A percentile compares a stretch with the other conserved stretches of the same genome.
Evolutionary conservation across 2,797 vertebrate genomes (phyloP).

Genomic region (Mionectes olivaceus): DNA sequence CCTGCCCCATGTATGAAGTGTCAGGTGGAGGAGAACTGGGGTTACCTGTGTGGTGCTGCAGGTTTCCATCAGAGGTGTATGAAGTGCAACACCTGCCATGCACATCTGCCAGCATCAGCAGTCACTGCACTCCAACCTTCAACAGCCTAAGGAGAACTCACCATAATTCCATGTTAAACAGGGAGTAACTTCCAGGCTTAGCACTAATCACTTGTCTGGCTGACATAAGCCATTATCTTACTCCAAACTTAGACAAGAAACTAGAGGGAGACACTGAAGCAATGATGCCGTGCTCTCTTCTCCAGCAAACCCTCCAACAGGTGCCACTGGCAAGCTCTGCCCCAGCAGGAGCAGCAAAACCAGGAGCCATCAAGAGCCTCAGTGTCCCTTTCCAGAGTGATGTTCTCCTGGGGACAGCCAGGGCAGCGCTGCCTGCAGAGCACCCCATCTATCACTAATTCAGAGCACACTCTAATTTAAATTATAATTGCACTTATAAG

Average conservation of each 20-base stretch:
- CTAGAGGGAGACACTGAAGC: slow-evolving; percentile 40
- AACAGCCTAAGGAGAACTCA: neutral
- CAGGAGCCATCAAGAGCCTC: neutral
- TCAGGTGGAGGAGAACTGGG: neutral
- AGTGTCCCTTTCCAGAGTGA: neutral
- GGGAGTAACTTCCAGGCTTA: slow-evolving; percentile 9
- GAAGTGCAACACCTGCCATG: neutral
- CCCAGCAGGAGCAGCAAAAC: neutral
- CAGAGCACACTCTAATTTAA: slow-evolving; percentile 45
- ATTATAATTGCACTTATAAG: slow-evolving; percentile 66
- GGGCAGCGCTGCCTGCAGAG: slow-evolving; percentile 24
- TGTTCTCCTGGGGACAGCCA: neutral
- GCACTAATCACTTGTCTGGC: neutral
- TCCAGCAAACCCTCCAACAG: neutral
- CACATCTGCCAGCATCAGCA: neutral
- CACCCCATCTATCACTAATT: slow-evolving; percentile 10
- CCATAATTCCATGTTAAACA: neutral
- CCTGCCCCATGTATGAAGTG: neutral
- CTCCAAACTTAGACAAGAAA: slow-evolving; percentile 32
- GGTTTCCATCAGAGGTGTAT: neutral
- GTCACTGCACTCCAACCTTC: slow-evolving; percentile 1
- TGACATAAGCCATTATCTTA: slow-evolving; percentile 54
- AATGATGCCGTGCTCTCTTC: neutral
- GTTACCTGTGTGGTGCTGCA: neutral
- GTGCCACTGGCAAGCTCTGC: neutral